These are phyloP conservation scores for Lampropteryx suffumata DNA, from an alignment of 2,888 invertebrate species.

Conservation along the genomic window DNA sequence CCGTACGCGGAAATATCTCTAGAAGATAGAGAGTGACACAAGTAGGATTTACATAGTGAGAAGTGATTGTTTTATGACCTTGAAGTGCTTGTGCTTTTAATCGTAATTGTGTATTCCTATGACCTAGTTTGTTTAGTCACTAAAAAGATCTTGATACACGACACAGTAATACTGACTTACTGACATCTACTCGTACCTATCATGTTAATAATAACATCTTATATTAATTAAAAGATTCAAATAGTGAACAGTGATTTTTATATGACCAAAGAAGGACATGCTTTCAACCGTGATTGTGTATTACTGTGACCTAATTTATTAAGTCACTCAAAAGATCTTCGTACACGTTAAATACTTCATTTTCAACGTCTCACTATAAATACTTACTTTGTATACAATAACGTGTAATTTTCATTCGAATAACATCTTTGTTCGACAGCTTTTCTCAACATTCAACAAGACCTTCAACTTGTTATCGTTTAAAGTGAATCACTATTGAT, in stretches of 20 bases:
- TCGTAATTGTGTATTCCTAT: background rate
- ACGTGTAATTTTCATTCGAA: constrained; percentile 1
- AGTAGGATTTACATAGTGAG: background rate
- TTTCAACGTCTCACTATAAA: too few species aligned
- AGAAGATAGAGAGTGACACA: background rate
- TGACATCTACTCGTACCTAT: too few species aligned
- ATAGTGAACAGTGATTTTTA: too few species aligned
- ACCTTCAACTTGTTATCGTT: constrained; percentile 9
- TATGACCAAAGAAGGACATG: too few species aligned
- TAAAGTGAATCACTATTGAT: constrained; percentile 36
- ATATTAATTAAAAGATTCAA: too few species aligned
- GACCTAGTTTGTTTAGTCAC: constrained; percentile 14
- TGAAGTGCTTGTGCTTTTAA: constrained; percentile 1
- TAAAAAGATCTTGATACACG: constrained; percentile 4
- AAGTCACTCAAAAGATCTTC: too few species aligned
- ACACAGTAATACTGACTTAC: background rate
- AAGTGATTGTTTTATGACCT: background rate
- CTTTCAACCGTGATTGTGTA: too few species aligned
- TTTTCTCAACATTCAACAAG: constrained; percentile 2
- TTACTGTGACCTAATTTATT: too few species aligned
- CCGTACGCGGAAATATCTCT: background rate
- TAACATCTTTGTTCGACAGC: constrained; percentile 9
- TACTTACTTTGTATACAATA: constrained; percentile 1
- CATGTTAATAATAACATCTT: too few species aligned
- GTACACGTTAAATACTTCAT: too few species aligned